Evolutionary conservation across 2,113 vertebrate species (phyloP).

Genomic region (Nothobranchius furzeri): DNA sequence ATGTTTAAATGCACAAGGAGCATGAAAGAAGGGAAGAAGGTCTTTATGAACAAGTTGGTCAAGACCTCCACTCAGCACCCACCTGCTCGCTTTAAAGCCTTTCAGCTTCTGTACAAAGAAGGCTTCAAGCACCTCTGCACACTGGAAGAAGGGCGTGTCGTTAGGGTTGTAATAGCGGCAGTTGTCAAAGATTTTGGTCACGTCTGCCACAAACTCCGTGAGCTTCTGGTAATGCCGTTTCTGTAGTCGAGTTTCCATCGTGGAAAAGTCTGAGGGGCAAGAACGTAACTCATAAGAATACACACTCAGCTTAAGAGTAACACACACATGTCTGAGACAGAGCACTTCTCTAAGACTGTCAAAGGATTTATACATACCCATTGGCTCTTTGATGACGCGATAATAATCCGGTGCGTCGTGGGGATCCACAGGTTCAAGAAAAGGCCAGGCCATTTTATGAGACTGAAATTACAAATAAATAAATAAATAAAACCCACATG

Average conservation of each 20-base stretch:
- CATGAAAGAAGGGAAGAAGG: background rate
- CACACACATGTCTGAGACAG: too few relatives aligned
- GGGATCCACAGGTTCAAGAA: conserved; percentile 95
- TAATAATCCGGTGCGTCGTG: conserved; percentile 98
- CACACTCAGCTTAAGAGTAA: too few relatives aligned
- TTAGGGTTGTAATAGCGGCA: conserved; percentile 99
- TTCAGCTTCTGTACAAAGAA: conserved; percentile 99
- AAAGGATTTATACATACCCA: conserved; percentile 81
- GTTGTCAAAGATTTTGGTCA: conserved; percentile 99
- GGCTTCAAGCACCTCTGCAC: conserved; percentile 95
- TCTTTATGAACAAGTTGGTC: too few relatives aligned
- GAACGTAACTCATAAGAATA: background rate
- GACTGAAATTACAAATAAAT: conserved; percentile 72
- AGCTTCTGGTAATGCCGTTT: conserved; percentile 97
- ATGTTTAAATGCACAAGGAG: conserved; percentile 6
- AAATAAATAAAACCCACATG: too few relatives aligned
- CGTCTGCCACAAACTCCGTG: conserved; percentile 98
- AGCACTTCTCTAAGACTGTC: background rate
- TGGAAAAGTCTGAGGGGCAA: conserved; percentile 86
- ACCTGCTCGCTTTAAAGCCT: conserved; percentile 99
- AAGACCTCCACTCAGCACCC: conserved; percentile 46
- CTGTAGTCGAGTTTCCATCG: conserved; percentile 93
- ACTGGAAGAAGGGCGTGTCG: conserved; percentile 98
- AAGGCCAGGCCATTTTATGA: conserved; percentile 99
- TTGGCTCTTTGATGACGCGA: conserved; percentile 96